phyloP scores from a whole-genome alignment of 2,888 invertebrate species.

The Mallateleia sp. region DNA sequence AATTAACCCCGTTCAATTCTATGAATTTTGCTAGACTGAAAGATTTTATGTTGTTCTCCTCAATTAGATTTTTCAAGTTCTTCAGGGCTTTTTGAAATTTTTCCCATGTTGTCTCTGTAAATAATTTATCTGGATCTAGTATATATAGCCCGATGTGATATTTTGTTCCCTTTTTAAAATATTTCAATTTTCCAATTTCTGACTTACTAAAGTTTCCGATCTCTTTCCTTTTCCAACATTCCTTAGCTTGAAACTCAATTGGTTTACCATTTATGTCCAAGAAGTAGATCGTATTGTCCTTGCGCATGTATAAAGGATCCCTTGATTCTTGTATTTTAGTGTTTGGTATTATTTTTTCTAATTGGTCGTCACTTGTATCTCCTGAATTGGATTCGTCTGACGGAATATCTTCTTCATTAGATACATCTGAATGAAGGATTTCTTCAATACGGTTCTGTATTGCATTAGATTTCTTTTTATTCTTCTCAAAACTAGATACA shows the following conservation, averaged over 20 bases:
- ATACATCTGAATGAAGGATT: too few species aligned
- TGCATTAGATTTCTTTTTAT: too few species aligned
- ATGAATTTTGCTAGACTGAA: background rate
- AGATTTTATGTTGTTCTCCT: background rate
- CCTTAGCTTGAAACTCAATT: background rate
- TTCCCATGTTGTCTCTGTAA: background rate
- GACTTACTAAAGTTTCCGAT: background rate
- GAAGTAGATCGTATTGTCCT: background rate
- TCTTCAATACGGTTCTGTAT: too few species aligned
- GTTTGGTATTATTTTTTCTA: background rate
- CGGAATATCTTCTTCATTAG: too few species aligned
- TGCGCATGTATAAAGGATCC: background rate
- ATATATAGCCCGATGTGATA: background rate
- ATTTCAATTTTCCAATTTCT: background rate
- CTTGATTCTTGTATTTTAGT: background rate
- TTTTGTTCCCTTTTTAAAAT: constrained; percentile 12
- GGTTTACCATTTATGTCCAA: background rate
- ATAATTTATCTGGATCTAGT: background rate
- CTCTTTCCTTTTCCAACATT: background rate
- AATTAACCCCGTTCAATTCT: background rate
- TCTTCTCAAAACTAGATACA: too few species aligned
- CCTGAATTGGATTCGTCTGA: too few species aligned
- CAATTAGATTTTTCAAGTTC: background rate
- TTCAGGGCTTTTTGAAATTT: background rate
- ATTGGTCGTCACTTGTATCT: too few species aligned